Base-by-base conservation (phyloP, 1,140 invertebrate species). In the Drosophila gunungcola region DNA sequence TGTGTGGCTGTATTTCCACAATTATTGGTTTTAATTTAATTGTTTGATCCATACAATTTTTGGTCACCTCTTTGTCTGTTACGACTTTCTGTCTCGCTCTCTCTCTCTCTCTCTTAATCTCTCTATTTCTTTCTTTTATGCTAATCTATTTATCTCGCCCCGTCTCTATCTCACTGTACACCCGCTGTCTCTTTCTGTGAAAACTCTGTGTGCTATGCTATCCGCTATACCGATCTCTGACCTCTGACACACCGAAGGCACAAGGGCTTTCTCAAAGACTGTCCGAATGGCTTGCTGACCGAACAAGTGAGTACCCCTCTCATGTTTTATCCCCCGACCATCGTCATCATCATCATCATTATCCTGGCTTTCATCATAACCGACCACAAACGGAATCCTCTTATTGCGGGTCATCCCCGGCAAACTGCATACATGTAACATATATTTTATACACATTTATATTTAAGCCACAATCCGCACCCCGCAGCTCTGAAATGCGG, bases 231-330 rank as follows among this genome's bases (percentile, higher is more conserved):
- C 45, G 52, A 78, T 46, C 38, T 61, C 48, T 64, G 16, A 78
- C 64, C 76, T 55, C 78, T 67, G 48, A 79, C 65, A 43, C 42
- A 69, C 39, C 81, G 94, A 93, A 98, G 97, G 97, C 97, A 98
- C 94, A 98, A 98, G 95, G 97, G 97, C 91, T 98, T 98, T 92
- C 94, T 98, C 61, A 98, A 98, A 93, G 97, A 98, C 93, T 98
- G 97, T 93, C 97, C 97, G 25, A 97, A 98, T 92, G 97, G 97
- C 72, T 94, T 97, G 75, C 95, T 98, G 29, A 98, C 97, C 63
- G 97, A 98, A 93, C 97, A 98, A 95, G 97, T 98, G 93, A 93
- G 94, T 92, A 78, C 32, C 54, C n/a, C n/a, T n/a, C 13, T 39
- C 41, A 57, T 36, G 27, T 53, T 69, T 67, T 32, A 53, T 29